Evolutionary conservation across 2,888 invertebrate species (phyloP).

Genomic region (Bimastos eiseni): DNA sequence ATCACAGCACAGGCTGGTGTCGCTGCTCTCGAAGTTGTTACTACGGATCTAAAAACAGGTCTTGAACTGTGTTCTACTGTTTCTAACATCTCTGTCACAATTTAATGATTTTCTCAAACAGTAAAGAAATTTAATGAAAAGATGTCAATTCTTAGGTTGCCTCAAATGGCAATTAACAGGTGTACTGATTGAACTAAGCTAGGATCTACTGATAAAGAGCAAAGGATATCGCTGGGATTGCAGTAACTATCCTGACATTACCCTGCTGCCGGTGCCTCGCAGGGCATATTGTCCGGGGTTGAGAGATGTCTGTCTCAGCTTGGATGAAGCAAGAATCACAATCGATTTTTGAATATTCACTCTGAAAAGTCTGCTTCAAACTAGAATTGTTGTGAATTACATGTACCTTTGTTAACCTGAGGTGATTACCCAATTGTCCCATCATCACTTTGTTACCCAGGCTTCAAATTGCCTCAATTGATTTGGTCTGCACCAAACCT

Average conservation of each 20-base stretch:
- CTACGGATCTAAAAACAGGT: constrained; percentile 60
- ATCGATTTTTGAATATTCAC: too few relatives aligned
- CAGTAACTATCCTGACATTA: neutral
- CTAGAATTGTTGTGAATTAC: too few relatives aligned
- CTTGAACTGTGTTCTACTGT: neutral
- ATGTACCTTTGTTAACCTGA: too few relatives aligned
- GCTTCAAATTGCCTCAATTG: too few relatives aligned
- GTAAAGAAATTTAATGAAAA: neutral
- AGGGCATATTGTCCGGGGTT: neutral
- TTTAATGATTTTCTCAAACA: neutral
- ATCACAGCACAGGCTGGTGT: constrained; percentile 89
- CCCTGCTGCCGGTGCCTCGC: neutral
- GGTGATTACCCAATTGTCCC: too few relatives aligned
- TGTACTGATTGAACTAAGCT: neutral
- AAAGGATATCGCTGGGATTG: neutral
- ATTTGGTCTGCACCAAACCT: neutral
- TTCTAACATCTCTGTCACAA: neutral
- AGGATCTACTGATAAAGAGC: neutral
- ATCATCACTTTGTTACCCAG: too few relatives aligned
- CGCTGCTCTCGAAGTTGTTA: constrained; percentile 75
- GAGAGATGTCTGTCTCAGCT: too few relatives aligned
- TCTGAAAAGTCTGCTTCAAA: too few relatives aligned
- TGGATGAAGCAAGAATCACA: too few relatives aligned
- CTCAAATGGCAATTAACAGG: too few relatives aligned
- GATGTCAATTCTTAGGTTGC: too few relatives aligned